Evolutionary conservation across 2,888 invertebrate species (phyloP).

Genomic region (Andrena trimmerana): DNA sequence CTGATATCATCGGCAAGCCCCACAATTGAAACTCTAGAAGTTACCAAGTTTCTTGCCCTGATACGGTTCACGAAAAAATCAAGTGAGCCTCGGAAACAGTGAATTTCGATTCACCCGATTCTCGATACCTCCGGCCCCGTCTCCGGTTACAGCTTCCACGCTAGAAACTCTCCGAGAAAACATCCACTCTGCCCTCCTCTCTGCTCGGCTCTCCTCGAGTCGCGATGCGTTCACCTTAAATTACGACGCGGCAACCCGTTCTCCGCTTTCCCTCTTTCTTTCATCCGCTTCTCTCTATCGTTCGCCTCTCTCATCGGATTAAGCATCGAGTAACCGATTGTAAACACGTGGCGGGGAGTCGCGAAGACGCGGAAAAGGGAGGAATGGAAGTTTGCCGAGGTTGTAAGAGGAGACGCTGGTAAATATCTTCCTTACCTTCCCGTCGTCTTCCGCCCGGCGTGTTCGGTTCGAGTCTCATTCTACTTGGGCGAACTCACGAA

Average conservation of each 20-base stretch:
- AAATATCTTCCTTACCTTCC: conserved; percentile 74
- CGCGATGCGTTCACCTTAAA: conserved; percentile 61
- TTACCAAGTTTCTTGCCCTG: background rate
- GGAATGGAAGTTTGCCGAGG: conserved; percentile 77
- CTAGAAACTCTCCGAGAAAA: conserved; percentile 35
- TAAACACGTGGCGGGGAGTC: conserved; percentile 70
- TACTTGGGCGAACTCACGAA: conserved; percentile 43
- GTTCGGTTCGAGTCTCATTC: conserved; percentile 43
- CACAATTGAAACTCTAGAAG: too few species aligned
- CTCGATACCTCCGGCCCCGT: conserved; percentile 40
- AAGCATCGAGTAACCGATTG: conserved; percentile 79
- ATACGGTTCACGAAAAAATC: background rate
- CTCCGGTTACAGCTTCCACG: conserved; percentile 29
- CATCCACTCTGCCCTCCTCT: conserved; percentile 35
- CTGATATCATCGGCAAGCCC: too few species aligned
- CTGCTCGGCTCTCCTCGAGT: conserved; percentile 29
- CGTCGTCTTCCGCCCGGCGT: conserved; percentile 55
- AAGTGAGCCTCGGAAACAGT: conserved; percentile 40
- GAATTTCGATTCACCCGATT: conserved; percentile 34
- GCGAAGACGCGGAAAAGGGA: conserved; percentile 65
- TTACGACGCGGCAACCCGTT: conserved; percentile 61
- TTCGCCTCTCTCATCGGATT: conserved; percentile 70
- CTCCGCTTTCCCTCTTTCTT: conserved; percentile 24
- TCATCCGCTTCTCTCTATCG: conserved; percentile 34
- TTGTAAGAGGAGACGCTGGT: conserved; percentile 78